Base-by-base conservation (phyloP, 2,797 vertebrate species). In the Cottoperca gobio region DNA sequence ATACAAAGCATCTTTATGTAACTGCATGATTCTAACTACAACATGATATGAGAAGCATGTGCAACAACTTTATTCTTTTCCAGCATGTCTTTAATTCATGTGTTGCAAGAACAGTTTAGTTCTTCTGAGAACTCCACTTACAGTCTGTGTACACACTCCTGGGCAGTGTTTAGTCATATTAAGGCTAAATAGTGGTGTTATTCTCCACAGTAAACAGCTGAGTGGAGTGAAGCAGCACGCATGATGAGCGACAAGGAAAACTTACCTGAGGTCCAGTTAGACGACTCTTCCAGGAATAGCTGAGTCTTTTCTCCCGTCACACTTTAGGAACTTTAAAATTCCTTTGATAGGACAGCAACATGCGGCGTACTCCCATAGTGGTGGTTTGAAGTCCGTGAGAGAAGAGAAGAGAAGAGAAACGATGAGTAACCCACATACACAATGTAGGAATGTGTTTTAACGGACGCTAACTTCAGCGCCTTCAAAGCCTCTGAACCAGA, bases 231-330 rank as follows among this genome's bases (percentile, higher is more conserved):
- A 76, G 59, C 66, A 23, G 39, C 16, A 4, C 53, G 59, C 16
- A 19, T 1, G 5, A 6, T 6, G 49, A 52, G 4, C 8, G 1
- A 53, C 49, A n/a, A 8, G 42, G 33, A 26, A 74, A 79, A 86
- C 91, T 53, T 49, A 94, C 94, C 91, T 86, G 69, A 88, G 81
- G 82, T 92, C 86, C 88, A 64, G 79, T 55, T 65, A 13, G 81
- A 80, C 11, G 55, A 84, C 78, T 83, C 63, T 71, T 86, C 83
- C 87, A 83, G 76, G 70, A 88, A 86, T 70, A 48, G 82, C 69
- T 65, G 28, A 43, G 46, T 58, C 35, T 57, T 49, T 70, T 54
- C 21, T 43, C 28, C 40, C 43, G 61, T 90, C 88, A 91, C 55
- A 50, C 85, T 69, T 84, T 65, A 61, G 59, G 52, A 71, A 80